Evolutionary conservation across 2,888 invertebrate genomes (phyloP), one percentile per base, ranked within the genome.

Genomic region (Epsilonema sp.): DNA sequence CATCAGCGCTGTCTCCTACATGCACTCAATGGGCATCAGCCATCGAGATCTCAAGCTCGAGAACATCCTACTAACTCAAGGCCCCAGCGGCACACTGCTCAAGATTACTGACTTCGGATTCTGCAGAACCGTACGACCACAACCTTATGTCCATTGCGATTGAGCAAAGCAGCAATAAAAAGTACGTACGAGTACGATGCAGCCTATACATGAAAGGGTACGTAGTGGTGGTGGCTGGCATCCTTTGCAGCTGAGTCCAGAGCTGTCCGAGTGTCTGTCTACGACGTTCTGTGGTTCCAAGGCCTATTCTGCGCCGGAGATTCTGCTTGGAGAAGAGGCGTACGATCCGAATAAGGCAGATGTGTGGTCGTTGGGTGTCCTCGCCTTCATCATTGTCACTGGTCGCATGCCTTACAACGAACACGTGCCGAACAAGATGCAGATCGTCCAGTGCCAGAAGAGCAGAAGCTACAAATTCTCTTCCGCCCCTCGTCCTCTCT

Each of bases 31-130:
- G 42, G 59, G 63, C 47, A 65, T 70, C 16, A 63, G 67, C 1
- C 70, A 70, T 53, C 55, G 70, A n/a, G 70, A 70, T 53, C 56
- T 70, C 42, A 70, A 70, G 54, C 59, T 70, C 37, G 70, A 70
- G 54, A 67, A 70, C 51, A 58, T 70, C n/a, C 56, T 70, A n/a
- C 56, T 69, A 41, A 22, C 26, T 2, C 51, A 53, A 3, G 64
- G 65, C 51, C 53, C 49, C 8, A 51, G 49, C 44, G 57, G 55
- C 47, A n/a, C n/a, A n/a, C 62, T 64, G 48, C 58, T 67, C 49
- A 67, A 69, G 51, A 57, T 70, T 2, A 64, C 64, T 48, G 70
- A 70, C 55, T 70, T 70, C 50, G 70, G 70, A 25, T 70, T 70
- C 53, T 65, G 66, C 26, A 66, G 64, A 53, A 31, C 42, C 21